Base-by-base conservation (phyloP, 2,888 invertebrate genomes). In the Hydriomena furcata region DNA sequence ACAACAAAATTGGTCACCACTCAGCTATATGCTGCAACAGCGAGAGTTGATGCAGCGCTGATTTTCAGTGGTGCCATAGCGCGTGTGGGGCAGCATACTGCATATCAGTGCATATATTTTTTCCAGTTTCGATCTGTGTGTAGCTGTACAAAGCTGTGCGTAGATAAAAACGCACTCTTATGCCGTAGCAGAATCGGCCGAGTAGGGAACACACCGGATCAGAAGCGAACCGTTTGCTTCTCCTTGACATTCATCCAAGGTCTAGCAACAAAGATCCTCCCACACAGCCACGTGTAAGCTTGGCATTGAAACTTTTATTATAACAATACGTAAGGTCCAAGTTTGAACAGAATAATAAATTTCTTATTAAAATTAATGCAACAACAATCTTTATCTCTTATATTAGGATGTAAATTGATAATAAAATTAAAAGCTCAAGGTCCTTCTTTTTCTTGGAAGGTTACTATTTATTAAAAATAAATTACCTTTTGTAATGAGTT, bases 161-260 rank as follows among this genome's bases (percentile, higher is more conserved):
- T 30, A 12, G 7, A 6, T 12, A 7, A 12, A n/a, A n/a, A n/a
- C n/a, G n/a, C n/a, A n/a, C n/a, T n/a, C n/a, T n/a, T 10, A 7
- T 23, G 11, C 35, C 35, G 10, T 6, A 23, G 10, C 31, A 21
- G 10, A 30, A 1, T 11, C 7, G 25, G 24, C 8, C 17, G 7
- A 37, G 31, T 30, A 8, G 30, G 49, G 49, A 49, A 49, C 41
- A 43, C 48, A 63, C 58, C 52, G 51, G 60, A 20, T 38, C n/a
- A 20, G 59, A 66, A 74, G 63, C 21, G 66, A 41, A 62, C 69
- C 66, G 53, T 24, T 32, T 30, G 47, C 21, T 48, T 59, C 68
- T 68, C 87, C 86, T 69, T 88, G 87, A 80, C 86, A 85, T 84
- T 86, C 80, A 74, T 61, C 52, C 78, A 84, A 87, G 87, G 87